Conservation (phyloP, 2,888 invertebrate species). For the Leptopterna dolabrata region DNA sequence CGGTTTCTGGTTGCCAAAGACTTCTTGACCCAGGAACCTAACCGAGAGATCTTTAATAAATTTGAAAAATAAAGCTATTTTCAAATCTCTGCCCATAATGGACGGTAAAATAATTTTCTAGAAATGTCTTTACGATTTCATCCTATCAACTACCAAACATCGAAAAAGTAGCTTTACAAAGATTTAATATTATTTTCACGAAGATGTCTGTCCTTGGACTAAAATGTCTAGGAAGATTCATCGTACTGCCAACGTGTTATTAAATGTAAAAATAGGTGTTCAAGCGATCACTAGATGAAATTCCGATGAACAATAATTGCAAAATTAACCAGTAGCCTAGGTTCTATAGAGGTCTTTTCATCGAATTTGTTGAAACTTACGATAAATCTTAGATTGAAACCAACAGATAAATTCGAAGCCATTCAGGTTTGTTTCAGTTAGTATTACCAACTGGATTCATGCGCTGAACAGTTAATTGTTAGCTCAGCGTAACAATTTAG, state of each 20-base stretch:
- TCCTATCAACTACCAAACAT: neutral
- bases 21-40: neutral
- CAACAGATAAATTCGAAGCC: no score
- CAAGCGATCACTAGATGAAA: neutral
- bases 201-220: neutral
- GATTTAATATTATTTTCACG: neutral
- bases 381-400: no score
- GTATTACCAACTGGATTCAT: no score
- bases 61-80: neutral
- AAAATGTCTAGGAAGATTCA: neutral
- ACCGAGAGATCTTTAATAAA: neutral
- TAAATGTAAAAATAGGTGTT: neutral
- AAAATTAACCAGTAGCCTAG: no score
- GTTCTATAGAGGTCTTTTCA: no score
- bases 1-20: neutral
- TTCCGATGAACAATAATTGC: no score
- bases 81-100: slow-evolving; percentile 18
- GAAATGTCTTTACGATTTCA: neutral
- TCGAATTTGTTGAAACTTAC: neutral
- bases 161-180: neutral
- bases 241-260: neutral
- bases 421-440: no score
- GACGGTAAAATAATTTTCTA: slow-evolving; percentile 3
- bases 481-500: no score
- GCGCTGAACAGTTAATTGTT: no score